These are phyloP conservation scores for Galemys pyrenaicus DNA, from an alignment of 2,113 vertebrate genomes.

Conservation along the genomic window DNA sequence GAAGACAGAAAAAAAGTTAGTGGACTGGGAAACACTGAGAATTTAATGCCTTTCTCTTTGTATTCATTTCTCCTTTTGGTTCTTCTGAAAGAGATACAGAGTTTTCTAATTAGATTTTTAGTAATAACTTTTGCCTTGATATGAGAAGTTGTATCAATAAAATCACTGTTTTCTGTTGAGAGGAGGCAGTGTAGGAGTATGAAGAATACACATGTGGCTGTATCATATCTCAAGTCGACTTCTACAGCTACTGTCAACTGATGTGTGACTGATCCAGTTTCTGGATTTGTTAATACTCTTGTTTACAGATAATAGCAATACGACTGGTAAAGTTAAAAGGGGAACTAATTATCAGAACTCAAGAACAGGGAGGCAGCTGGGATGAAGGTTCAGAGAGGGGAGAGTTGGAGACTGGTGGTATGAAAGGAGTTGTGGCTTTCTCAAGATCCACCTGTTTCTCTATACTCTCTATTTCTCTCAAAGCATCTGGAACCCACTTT, in stretches of 20 bases:
- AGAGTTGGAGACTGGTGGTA: no score
- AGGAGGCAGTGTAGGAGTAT: not conserved
- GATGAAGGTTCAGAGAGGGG: not conserved
- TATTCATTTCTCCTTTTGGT: not conserved
- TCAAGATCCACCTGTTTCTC: not conserved
- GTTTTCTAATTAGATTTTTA: not conserved
- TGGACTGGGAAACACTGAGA: not conserved
- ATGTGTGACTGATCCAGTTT: not conserved
- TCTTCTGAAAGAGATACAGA: not conserved
- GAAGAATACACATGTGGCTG: not conserved
- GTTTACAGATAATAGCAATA: conserved; percentile 15
- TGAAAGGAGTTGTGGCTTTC: not conserved
- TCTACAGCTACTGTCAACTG: not conserved
- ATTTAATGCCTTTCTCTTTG: not conserved
- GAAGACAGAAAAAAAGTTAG: not conserved
- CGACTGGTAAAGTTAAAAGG: not conserved
- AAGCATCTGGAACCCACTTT: not conserved
- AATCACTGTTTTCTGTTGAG: not conserved
- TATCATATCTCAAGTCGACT: not conserved
- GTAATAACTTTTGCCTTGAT: not conserved
- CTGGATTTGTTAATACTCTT: not conserved
- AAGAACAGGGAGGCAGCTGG: not conserved
- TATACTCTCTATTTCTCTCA: not conserved
- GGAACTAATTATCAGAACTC: not conserved
- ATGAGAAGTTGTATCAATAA: not conserved